A percentile compares a stretch with the other conserved stretches of the same genome.
These are phyloP conservation scores for Polylopha cassiicola DNA, from an alignment of 2,888 invertebrate genomes.

Conservation along the genomic window DNA sequence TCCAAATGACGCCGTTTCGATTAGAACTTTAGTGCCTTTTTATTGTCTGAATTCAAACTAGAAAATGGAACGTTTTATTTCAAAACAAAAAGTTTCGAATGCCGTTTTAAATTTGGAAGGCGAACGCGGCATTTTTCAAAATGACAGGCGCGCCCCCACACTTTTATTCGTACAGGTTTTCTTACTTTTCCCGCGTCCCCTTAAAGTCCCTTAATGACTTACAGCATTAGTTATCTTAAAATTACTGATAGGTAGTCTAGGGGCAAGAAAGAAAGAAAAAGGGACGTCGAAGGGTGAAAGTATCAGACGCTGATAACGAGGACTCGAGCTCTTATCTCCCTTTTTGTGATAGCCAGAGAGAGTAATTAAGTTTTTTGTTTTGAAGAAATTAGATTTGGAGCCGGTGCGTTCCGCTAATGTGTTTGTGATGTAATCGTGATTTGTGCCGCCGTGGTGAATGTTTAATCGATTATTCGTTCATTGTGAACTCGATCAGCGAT, in stretches of 20 bases:
- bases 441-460: slow-evolving; percentile 29
- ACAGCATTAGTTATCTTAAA: slow-evolving; percentile 71
- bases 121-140: slow-evolving; percentile 17
- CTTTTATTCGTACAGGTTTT: slow-evolving; percentile 38
- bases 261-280: slow-evolving; percentile 44
- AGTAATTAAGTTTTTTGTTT: slow-evolving; percentile 69
- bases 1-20: slow-evolving; percentile 16
- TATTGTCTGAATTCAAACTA: background rate
- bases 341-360: slow-evolving; percentile 63
- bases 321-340: slow-evolving; percentile 67
- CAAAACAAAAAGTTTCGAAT: background rate
- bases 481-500: too few relatives aligned
- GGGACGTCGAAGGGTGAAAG: slow-evolving; percentile 59
- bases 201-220: slow-evolving; percentile 69
- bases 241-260: slow-evolving; percentile 63
- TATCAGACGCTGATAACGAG: slow-evolving; percentile 63
- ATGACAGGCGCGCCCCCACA: slow-evolving; percentile 20
- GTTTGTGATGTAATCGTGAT: slow-evolving; percentile 59
- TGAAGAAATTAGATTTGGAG: slow-evolving; percentile 60
- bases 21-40: slow-evolving; percentile 1
- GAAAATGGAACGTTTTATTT: background rate
- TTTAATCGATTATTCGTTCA: slow-evolving; percentile 17
- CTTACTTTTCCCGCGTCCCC: slow-evolving; percentile 37
- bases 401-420: slow-evolving; percentile 54
- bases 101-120: slow-evolving; percentile 10